Evolutionary conservation across 2,888 invertebrate species (phyloP), one percentile per base, ranked within the genome.

Genomic region (Philereme transversata): DNA sequence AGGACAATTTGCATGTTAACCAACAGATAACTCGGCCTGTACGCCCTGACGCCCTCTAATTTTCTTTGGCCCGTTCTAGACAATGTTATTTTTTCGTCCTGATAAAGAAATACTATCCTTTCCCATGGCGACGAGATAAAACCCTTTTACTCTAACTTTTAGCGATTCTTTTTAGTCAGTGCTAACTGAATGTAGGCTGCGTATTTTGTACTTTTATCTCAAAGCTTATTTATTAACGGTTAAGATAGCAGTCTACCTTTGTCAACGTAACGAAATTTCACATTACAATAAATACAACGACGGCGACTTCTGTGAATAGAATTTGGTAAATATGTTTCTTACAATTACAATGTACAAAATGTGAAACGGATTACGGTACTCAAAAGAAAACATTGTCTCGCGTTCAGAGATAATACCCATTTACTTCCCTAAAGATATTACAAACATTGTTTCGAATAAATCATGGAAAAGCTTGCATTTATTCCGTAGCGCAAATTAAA

Each of bases 1-100:
- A 85, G 84, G 80, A 82, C 79, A 84, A 89, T 91, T 90, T 90
- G 85, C 91, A 90, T 89, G 88, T 88, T 88, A 89, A 88, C 84
- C 82, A 86, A 85, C 86, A 85, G 86, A 88, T 88, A 87, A 88
- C 87, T 83, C 80, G 79, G 76, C 81, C 76, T 78, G 79, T 78
- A 76, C 81, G 75, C 72, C 69, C 77, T 72, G 76, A 73, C 74
- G 76, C 74, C 77, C 78, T 82, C 77, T 84, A 83, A 86, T 86
- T 85, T 84, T 77, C 76, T 74, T 73, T 75, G 74, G 79, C 79
- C 74, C 72, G 70, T 72, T 74, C 72, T 71, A 79, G 82, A 80
- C 81, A 79, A 77, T 75, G 78, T 81, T 81, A 82, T 84, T 86
- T 85, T 79, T 82, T 77, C 70, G 75, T 72, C 76, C 74, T 76